Evolutionary conservation across 2,888 invertebrate species (phyloP).

Genomic region (Cantharis rustica): DNA sequence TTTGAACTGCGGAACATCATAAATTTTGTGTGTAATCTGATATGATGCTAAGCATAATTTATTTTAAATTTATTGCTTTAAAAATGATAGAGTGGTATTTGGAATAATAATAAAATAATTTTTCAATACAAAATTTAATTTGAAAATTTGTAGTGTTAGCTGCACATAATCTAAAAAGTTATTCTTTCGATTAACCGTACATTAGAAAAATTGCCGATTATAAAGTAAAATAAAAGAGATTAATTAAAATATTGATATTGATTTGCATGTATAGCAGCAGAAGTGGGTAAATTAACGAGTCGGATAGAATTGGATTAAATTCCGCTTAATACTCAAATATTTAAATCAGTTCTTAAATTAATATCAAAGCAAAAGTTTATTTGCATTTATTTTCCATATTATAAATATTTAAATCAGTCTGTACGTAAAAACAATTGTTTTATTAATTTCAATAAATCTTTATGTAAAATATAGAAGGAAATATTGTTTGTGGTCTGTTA

Average conservation of each 20-base stretch:
- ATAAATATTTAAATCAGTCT: conserved; percentile 1
- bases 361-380: conserved; percentile 20
- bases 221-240: conserved; percentile 18
- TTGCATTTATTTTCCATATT: conserved; percentile 23
- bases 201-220: conserved; percentile 10
- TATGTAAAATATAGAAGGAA: background rate
- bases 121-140: background rate
- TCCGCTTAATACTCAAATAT: conserved; percentile 38
- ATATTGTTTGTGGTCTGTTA: background rate
- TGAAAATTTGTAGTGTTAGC: background rate
- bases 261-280: conserved; percentile 3
- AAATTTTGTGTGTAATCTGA: conserved; percentile 37
- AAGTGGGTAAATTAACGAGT: conserved; percentile 24
- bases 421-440: background rate
- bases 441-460: background rate
- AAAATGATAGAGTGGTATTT: conserved; percentile 7
- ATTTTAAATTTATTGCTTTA: conserved; percentile 28
- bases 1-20: conserved; percentile 44
- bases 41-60: conserved; percentile 36
- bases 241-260: conserved; percentile 27
- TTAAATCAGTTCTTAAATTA: conserved; percentile 39
- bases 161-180: background rate
- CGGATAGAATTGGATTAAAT: conserved; percentile 36
- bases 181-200: conserved; percentile 3
- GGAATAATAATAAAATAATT: conserved; percentile 4